Evolutionary conservation across 2,113 vertebrate genomes (phyloP), one percentile per base, ranked within the genome.

Genomic region (Hippopotamus amphibius): DNA sequence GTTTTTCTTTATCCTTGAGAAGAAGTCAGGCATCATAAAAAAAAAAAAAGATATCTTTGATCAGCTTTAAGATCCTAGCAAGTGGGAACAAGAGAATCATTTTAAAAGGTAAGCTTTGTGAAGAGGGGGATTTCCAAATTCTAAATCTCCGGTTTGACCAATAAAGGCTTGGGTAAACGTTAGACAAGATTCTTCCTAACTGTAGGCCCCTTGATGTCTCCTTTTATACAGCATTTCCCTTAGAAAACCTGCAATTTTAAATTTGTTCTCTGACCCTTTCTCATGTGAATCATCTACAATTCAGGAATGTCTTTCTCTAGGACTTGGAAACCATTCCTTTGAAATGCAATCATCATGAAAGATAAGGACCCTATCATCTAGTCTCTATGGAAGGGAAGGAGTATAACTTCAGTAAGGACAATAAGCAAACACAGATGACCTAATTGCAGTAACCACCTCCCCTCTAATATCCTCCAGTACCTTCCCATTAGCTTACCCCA

Each of bases 191-290:
- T 74, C 66, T 53, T 89, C 12, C 28, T 46, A 17, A 88, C n/a
- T 33, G 22, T 8, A 68, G 43, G 12, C 22, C 63, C 11, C 33
- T 53, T 41, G 3, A 46, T 50, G n/a, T 57, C 37, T n/a, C 71
- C 21, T 77, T 97, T 55, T 69, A 88, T 57, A 76, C 12, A 57
- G 21, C 28, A 69, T 90, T 76, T 72, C 68, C 66, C 76, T 95
- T 72, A 74, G 30, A 80, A 88, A 95, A 79, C 22, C 50, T 81
- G 21, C 9, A 91, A 48, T 5, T 61, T 26, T 57, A 72, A 79
- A 80, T 84, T 59, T 15, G 90, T 82, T 71, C 26, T 37, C 69
- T 85, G 30, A 0, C 11, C 10, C 16, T 84, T 91, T 91, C 8
- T 48, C 26, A 46, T 68, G 2, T 33, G 80, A 95, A 90, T 92